phyloP scores from a whole-genome alignment of 2,797 vertebrate species.

The Emydoidea blandingii region DNA sequence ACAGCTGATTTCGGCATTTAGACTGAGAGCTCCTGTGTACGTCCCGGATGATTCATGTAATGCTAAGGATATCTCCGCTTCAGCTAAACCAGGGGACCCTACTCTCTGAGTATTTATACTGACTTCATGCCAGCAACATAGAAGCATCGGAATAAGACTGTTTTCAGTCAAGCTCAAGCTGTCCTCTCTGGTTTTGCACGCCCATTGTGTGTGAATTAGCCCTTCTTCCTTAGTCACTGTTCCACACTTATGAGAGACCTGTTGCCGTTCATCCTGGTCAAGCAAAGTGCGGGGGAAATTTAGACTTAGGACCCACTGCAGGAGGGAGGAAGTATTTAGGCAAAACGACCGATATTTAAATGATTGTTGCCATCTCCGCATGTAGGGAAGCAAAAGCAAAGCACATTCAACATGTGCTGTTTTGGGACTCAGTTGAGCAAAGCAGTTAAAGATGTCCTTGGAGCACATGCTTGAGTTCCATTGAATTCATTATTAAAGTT shows the following conservation, averaged over 20 bases:
- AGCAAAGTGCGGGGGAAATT: background rate
- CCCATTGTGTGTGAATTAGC: constrained; percentile 29
- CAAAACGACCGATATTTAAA: background rate
- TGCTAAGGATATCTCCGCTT: constrained; percentile 19
- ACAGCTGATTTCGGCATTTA: constrained; percentile 28
- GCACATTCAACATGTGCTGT: background rate
- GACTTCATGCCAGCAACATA: constrained; percentile 24
- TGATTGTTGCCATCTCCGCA: background rate
- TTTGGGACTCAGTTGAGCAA: background rate
- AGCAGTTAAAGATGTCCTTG: background rate
- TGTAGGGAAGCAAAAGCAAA: background rate
- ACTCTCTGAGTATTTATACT: constrained; percentile 26
- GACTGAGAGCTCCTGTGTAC: background rate
- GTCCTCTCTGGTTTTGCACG: constrained; percentile 23
- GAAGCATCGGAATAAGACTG: background rate
- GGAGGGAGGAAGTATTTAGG: constrained; percentile 2
- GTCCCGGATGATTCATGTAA: constrained; percentile 9
- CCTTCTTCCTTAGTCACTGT: constrained; percentile 42
- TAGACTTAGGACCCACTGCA: constrained; percentile 2
- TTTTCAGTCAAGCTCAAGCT: background rate
- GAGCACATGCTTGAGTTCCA: background rate
- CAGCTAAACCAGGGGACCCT: constrained; percentile 15
- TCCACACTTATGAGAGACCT: constrained; percentile 10
- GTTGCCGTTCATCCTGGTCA: constrained; percentile 11
- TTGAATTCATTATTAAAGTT: background rate